Base-by-base conservation (phyloP, 2,113 vertebrate species). In the Chaenogobius annularis region DNA sequence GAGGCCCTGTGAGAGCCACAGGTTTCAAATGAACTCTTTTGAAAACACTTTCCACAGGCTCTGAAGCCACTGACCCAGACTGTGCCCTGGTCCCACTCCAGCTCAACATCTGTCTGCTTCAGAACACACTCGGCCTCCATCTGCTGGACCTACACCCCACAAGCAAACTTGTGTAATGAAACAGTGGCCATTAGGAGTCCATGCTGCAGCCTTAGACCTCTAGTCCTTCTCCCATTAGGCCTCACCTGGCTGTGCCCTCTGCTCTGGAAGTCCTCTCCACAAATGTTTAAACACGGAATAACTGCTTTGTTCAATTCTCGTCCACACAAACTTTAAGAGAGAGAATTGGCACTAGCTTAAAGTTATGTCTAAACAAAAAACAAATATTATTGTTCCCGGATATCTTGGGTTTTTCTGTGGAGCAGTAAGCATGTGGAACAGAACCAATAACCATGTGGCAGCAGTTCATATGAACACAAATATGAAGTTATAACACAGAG, bases 271-370 rank as follows among this genome's bases (percentile, higher is more conserved):
- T 11, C 13, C 35, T 3, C 46, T 11, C 40, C 69, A 43, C 26
- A 70, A 50, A 46, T 59, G 74, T 70, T 66, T 68, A 61, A 68
- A 67, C 43, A 74, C 26, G 26, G 6, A 61, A 61, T 61, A 61
- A 74, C 69, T 59, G 56, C 23, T 76, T 31, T 64, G 68, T 59
- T 77, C 74, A 52, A 71, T 8, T 3, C 55, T 72, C 70, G 66
- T 31, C 67, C 67, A 35, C 15, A 75, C 68, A 48, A 61, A 66
- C 71, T 83, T 74, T 44, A 0, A 12, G 7, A 23, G 3, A 58
- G 5, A 14, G 20, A 58, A 58, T 58, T 58, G 20, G 55, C 48
- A 19, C 44, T 3, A 3, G 44, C 44, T 7, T 10, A 46, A 46
- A 46, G 44, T 46, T 46, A 10, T 10, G 19, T 54, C 50, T 54